Base-by-base conservation (phyloP, 1,140 invertebrate species). In the Drosophila athabasca region DNA sequence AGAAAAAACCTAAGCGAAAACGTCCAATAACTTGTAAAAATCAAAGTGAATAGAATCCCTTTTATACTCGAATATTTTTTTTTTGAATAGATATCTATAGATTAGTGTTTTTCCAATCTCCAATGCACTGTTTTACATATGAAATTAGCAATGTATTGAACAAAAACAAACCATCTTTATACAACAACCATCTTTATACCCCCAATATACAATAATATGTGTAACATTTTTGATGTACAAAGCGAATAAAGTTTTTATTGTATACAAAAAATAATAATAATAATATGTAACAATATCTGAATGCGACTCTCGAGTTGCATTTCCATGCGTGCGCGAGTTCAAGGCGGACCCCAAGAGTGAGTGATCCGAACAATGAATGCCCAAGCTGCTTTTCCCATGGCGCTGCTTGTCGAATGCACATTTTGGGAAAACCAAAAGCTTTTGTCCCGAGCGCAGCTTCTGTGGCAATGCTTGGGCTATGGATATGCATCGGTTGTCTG, bases 241-340 rank as follows among this genome's bases (percentile, higher is more conserved):
- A 84, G 60, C 72, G 62, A 85, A 85, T 87, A 85, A 85, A 85
- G 62, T 76, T 79, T 87, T 87, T 87, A 76, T 72, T 85, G 79
- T 85, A 78, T 78, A 87, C 81, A 84, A 80, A 22, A 70, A 39
- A 17, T n/a, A 13, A 59, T 15, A 39, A n/a, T 15, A 17, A 50
- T 15, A 31, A 19, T 11, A 66, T 39, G 29, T 54, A 17, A 50
- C 19, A 31, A 19, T 8, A 66, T 39, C 29, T 54, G 53, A 48
- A 65, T 15, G 57, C 6, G 13, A 22, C 29, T 31, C 29, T 31
- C 7, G 15, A 26, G 17, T 29, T 50, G 70, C 68, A 60, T 69
- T 49, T 67, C 48, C 53, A 31, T 57, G 51, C 17, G 43, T 45
- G 67, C 52, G 69, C 52, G 69, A 52, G 69, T 72, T 72, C 69